Percentiles rank a stretch among this genome's conserved stretches.
Evolutionary conservation across 2,797 vertebrate genomes (phyloP).

Genomic region (Aeoliscus strigatus): DNA sequence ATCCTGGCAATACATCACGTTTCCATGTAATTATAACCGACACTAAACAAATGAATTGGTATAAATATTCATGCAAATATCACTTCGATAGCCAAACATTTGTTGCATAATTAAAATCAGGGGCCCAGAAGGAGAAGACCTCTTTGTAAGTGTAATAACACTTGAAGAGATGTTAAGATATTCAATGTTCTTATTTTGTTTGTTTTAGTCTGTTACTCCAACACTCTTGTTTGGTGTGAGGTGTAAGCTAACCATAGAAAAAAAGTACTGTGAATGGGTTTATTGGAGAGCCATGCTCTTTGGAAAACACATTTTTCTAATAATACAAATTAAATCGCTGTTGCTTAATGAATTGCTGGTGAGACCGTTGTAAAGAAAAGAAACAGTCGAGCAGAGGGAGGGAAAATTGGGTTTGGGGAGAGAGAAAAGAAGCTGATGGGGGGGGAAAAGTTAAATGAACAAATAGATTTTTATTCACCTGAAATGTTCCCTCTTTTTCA

Average conservation of each 20-base stretch:
- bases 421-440: slow-evolving; percentile 18
- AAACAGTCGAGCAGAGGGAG: slow-evolving; percentile 30
- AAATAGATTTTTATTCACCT: slow-evolving; percentile 67
- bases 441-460: slow-evolving; percentile 42
- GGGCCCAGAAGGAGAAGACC: slow-evolving; percentile 54
- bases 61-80: slow-evolving; percentile 79
- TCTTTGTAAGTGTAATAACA: slow-evolving; percentile 60
- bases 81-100: slow-evolving; percentile 78
- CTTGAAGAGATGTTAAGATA: slow-evolving; percentile 62
- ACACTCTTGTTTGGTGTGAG: slow-evolving; percentile 38
- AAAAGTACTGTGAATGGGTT: no score
- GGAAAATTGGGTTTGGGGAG: slow-evolving; percentile 54
- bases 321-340: slow-evolving; percentile 58
- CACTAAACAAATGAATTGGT: slow-evolving; percentile 75
- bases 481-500: slow-evolving; percentile 53
- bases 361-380: slow-evolving; percentile 34
- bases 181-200: slow-evolving; percentile 37
- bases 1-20: slow-evolving; percentile 77
- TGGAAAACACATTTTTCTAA: slow-evolving; percentile 58
- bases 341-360: slow-evolving; percentile 58
- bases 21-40: slow-evolving; percentile 81
- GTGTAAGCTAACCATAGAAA: slow-evolving; percentile 28
- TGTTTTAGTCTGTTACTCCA: slow-evolving; percentile 19
- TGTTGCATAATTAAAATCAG: slow-evolving; percentile 74
- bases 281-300: slow-evolving; percentile 32